Percentiles rank a stretch among this genome's conserved stretches.
These are phyloP conservation scores for Scaptomyza hsui DNA, from an alignment of 1,140 invertebrate genomes.

Conservation along the genomic window DNA sequence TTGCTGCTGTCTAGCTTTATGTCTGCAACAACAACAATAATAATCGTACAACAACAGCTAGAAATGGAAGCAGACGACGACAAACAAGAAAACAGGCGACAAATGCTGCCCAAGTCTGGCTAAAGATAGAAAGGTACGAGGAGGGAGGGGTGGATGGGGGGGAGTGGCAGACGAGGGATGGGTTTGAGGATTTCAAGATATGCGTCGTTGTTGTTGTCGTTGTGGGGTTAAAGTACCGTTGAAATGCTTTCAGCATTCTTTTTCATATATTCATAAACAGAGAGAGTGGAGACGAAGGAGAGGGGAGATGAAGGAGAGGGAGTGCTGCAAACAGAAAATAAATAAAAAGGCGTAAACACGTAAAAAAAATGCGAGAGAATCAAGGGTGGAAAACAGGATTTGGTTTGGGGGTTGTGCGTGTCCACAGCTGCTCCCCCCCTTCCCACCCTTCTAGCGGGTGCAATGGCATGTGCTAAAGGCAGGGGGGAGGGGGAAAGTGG, in stretches of 20 bases:
- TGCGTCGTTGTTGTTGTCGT: conserved; percentile 29
- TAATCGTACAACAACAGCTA: conserved; percentile 18
- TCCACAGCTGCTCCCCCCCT: background rate
- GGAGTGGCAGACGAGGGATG: conserved; percentile 25
- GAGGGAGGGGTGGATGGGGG: background rate
- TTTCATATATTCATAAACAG: conserved; percentile 58
- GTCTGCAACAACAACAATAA: conserved; percentile 23
- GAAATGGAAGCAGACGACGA: conserved; percentile 9
- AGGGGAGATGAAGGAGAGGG: background rate
- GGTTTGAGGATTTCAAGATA: conserved; percentile 45
- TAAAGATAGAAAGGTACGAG: conserved; percentile 1
- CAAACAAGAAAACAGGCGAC: conserved; percentile 30
- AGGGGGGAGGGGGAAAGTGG: background rate
- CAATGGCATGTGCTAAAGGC: conserved; percentile 49
- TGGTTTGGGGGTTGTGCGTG: background rate
- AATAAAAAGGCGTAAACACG: conserved; percentile 57
- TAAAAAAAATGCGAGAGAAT: conserved; percentile 10
- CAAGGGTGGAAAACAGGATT: conserved; percentile 8
- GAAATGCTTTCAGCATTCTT: conserved; percentile 72
- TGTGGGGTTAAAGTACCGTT: conserved; percentile 72
- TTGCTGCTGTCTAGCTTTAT: conserved; percentile 28
- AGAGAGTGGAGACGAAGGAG: no score
- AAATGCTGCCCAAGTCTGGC: conserved; percentile 40
- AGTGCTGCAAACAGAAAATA: conserved; percentile 46
- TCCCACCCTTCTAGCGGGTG: background rate